Percentiles rank a stretch among this genome's conserved stretches.
Evolutionary conservation across 2,113 vertebrate genomes (phyloP).

Genomic region (Harpagus bidentatus): DNA sequence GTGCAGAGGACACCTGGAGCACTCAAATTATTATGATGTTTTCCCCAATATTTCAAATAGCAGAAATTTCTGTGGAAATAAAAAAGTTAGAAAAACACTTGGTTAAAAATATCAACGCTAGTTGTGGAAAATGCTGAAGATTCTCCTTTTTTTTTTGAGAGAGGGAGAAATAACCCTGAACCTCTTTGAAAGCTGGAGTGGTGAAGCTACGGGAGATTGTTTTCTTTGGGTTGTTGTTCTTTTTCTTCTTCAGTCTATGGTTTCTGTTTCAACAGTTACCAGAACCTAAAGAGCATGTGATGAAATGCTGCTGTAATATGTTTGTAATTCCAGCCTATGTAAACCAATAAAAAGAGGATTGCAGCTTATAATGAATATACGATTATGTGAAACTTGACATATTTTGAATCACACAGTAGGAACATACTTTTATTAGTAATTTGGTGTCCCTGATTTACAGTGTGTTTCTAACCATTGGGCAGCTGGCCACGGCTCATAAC

Average conservation of each 20-base stretch:
- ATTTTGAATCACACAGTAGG: conserved; percentile 68
- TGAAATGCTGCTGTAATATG: conserved; percentile 46
- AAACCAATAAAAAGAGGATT: conserved; percentile 71
- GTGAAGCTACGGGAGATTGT: conserved; percentile 12
- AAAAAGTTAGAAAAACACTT: background rate
- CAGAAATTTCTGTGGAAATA: background rate
- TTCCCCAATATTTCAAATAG: background rate
- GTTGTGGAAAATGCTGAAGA: background rate
- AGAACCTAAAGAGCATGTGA: conserved; percentile 41
- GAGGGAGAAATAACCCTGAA: background rate
- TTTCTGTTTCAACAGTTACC: conserved; percentile 46
- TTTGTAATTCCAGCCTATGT: conserved; percentile 67
- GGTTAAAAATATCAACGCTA: background rate
- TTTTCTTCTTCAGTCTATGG: background rate
- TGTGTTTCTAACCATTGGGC: conserved; percentile 57
- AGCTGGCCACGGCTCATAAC: conserved; percentile 56
- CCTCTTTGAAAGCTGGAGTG: background rate
- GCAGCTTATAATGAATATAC: conserved; percentile 57
- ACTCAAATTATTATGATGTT: background rate
- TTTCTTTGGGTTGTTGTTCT: conserved; percentile 45
- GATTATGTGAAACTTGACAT: conserved; percentile 68
- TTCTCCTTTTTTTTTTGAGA: background rate
- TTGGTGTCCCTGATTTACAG: conserved; percentile 73
- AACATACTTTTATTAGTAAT: conserved; percentile 64
- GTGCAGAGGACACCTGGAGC: background rate